Evolutionary conservation across 2,888 invertebrate genomes (phyloP).

Genomic region (Cataglyphis livida): DNA sequence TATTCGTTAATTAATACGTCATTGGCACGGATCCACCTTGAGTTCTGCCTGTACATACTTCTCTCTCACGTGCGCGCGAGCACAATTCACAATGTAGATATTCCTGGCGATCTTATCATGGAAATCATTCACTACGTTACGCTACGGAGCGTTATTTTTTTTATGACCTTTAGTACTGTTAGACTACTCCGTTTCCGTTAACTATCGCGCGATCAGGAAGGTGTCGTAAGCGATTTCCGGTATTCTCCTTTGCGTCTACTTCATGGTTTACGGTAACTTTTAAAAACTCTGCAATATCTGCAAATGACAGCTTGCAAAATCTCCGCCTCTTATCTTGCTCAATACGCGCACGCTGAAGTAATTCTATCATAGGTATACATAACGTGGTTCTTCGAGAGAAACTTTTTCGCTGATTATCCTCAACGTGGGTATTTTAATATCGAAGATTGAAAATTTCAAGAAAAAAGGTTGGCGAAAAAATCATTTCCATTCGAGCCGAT

Average conservation of each 20-base stretch:
- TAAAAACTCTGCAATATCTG: constrained; percentile 26
- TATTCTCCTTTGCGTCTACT: constrained; percentile 5
- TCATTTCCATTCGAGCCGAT: not conserved
- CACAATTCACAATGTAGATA: constrained; percentile 27
- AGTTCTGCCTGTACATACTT: constrained; percentile 22
- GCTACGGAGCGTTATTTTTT: not conserved
- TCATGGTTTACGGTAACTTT: constrained; percentile 33
- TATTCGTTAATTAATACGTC: constrained; percentile 17
- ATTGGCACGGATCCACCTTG: constrained; percentile 35
- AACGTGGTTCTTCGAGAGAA: not conserved
- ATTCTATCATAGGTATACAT: not conserved
- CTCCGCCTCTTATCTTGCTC: constrained; percentile 27
- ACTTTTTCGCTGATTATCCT: not conserved
- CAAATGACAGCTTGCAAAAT: constrained; percentile 38
- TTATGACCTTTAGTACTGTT: constrained; percentile 22
- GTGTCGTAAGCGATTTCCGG: constrained; percentile 35
- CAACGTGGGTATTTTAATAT: not conserved
- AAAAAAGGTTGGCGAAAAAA: not conserved
- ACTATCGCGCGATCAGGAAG: constrained; percentile 3
- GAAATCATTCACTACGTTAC: constrained; percentile 29
- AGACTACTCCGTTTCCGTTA: constrained; percentile 23
- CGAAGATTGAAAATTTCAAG: not conserved
- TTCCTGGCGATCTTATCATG: constrained; percentile 9
- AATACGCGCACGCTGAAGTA: constrained; percentile 7
- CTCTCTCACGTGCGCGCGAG: constrained; percentile 19